phyloP scores from a whole-genome alignment of 1,140 invertebrate species.

The Drosophila busckii region DNA sequence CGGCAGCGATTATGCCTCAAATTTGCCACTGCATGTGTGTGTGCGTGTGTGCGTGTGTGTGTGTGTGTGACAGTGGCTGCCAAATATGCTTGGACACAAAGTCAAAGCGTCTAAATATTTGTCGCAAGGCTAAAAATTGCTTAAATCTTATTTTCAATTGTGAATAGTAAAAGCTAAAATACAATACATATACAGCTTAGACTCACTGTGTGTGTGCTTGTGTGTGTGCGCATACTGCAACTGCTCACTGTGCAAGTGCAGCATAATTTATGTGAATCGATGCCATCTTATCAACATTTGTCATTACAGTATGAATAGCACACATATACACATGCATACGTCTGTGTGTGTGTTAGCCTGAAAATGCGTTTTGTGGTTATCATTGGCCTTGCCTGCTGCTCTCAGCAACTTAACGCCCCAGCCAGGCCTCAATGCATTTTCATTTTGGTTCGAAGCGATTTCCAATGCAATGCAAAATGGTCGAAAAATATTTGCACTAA shows the following conservation, averaged over 20 bases:
- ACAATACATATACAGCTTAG: no score
- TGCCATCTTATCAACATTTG: constrained; percentile 50
- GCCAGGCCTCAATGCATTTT: no score
- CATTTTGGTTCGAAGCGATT: no score
- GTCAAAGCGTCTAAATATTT: no score
- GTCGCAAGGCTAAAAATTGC: no score
- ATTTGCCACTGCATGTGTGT: no score
- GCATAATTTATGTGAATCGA: constrained; percentile 46
- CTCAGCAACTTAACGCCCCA: no score
- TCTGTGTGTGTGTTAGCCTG: constrained; percentile 16
- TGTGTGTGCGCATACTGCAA: not conserved
- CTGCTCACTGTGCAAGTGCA: constrained; percentile 19
- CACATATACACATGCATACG: constrained; percentile 2
- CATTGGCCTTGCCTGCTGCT: no score
- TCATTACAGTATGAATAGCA: constrained; percentile 18
- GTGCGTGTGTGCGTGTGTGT: not conserved
- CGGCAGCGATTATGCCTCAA: constrained; percentile 10
- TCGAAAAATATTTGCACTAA: constrained; percentile 25
- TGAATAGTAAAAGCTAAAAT: no score
- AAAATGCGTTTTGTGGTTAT: constrained; percentile 19
- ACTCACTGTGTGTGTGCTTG: not conserved
- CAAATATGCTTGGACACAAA: constrained; percentile 2
- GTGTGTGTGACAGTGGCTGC: not conserved
- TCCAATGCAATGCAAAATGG: no score
- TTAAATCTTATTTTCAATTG: no score